A percentile compares a stretch with the other conserved stretches of the same genome.
These are phyloP conservation scores for Acronicta leporina DNA, from an alignment of 2,888 invertebrate species.

Conservation along the genomic window DNA sequence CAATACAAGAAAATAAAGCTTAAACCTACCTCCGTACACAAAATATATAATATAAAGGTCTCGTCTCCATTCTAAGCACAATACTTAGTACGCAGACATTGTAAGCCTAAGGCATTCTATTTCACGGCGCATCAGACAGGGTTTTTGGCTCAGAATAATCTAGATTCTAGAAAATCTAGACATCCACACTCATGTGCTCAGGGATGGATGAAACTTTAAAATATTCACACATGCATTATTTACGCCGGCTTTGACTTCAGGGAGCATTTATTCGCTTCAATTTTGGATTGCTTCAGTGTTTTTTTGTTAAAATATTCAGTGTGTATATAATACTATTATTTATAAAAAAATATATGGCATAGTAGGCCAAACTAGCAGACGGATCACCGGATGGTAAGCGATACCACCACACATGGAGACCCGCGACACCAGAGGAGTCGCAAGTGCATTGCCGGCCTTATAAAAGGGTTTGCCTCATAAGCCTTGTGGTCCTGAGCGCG, in stretches of 20 bases:
- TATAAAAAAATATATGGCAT: too few relatives aligned
- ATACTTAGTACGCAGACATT: conserved; percentile 10
- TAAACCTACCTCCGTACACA: not conserved
- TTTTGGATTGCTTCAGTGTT: conserved; percentile 6
- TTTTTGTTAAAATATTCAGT: not conserved
- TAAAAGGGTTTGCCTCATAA: too few relatives aligned
- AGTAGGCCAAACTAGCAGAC: too few relatives aligned
- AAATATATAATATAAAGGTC: conserved; percentile 1
- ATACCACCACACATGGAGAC: too few relatives aligned
- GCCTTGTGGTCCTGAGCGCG: too few relatives aligned
- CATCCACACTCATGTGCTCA: conserved; percentile 2
- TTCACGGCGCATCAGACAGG: conserved; percentile 60
- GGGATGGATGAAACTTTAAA: conserved; percentile 30
- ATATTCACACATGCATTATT: conserved; percentile 40
- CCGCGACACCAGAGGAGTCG: too few relatives aligned
- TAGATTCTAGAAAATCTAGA: conserved; percentile 19
- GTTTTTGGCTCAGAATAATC: conserved; percentile 41
- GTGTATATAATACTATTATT: not conserved
- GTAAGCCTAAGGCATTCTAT: conserved; percentile 59
- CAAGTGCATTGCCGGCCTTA: too few relatives aligned
- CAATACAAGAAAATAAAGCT: conserved; percentile 1
- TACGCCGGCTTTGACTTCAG: conserved; percentile 17
- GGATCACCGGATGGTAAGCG: too few relatives aligned
- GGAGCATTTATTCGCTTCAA: conserved; percentile 9
- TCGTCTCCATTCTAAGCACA: conserved; percentile 4